phyloP scores from a whole-genome alignment of 2,888 invertebrate genomes.

The Himalopsyche japonica region DNA sequence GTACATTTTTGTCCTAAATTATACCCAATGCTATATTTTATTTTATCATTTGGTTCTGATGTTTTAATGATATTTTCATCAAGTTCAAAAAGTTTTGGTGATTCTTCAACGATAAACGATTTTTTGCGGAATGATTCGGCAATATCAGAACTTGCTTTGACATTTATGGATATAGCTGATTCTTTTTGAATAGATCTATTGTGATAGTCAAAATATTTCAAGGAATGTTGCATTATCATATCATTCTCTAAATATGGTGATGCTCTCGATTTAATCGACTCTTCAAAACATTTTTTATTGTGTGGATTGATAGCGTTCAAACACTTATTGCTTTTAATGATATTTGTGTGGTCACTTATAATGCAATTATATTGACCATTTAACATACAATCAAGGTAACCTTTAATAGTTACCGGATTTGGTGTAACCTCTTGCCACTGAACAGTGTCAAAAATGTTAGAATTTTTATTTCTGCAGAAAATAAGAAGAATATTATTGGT shows the following conservation, averaged over 20 bases:
- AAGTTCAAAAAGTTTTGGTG: neutral
- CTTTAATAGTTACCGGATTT: conserved; percentile 59
- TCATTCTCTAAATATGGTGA: conserved; percentile 48
- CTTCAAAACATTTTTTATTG: neutral
- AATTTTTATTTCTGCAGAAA: neutral
- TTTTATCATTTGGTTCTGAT: neutral
- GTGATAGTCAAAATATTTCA: conserved; percentile 50
- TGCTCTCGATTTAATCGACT: neutral
- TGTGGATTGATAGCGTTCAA: neutral
- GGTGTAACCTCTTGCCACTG: conserved; percentile 53
- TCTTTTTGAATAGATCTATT: conserved; percentile 48
- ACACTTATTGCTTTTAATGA: conserved; percentile 43
- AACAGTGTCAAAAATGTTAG: neutral
- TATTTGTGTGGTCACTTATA: conserved; percentile 50
- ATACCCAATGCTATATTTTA: conserved; percentile 47
- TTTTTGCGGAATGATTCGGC: neutral
- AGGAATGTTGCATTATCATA: conserved; percentile 53
- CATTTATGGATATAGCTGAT: conserved; percentile 41
- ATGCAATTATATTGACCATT: conserved; percentile 58
- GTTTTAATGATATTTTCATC: conserved; percentile 38
- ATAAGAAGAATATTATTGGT: conserved; percentile 10
- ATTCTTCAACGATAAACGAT: neutral
- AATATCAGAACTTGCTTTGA: conserved; percentile 42
- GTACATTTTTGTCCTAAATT: conserved; percentile 54
- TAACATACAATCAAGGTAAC: conserved; percentile 59